Evolutionary conservation across 1,140 invertebrate genomes (phyloP).

Genomic region (Tetramorium alpestre): DNA sequence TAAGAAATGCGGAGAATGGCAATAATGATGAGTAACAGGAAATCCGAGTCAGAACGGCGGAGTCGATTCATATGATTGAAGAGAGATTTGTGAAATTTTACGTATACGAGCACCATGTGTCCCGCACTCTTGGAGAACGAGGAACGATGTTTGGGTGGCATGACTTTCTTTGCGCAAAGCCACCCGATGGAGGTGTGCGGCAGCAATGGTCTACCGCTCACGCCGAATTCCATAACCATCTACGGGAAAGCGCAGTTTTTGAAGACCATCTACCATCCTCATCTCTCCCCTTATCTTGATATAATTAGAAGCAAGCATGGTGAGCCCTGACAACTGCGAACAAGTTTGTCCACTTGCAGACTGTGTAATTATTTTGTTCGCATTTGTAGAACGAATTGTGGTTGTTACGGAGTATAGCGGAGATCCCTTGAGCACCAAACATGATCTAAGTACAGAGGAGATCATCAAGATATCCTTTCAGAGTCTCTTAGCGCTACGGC

Average conservation of each 20-base stretch:
- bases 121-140: constrained; percentile 83
- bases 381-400: constrained; percentile 93
- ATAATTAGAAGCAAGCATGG: constrained; percentile 97
- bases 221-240: constrained; percentile 98
- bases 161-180: constrained; percentile 95
- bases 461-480: constrained; percentile 89
- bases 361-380: constrained; percentile 1
- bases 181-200: constrained; percentile 97
- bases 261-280: constrained; percentile 92
- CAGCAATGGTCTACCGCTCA: constrained; percentile 97
- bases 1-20: background rate
- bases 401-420: constrained; percentile 95
- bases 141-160: constrained; percentile 90
- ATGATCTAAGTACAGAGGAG: constrained; percentile 84
- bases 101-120: constrained; percentile 77
- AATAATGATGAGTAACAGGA: background rate
- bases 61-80: background rate
- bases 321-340: constrained; percentile 81
- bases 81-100: background rate
- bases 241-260: constrained; percentile 94
- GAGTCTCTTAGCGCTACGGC: constrained; percentile 90
- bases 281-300: constrained; percentile 96
- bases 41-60: background rate
- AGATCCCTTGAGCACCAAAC: constrained; percentile 86
- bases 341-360: constrained; percentile 3